These are phyloP conservation scores for Rhabdomys pumilio DNA, from an alignment of 2,797 vertebrate species.

Conservation along the genomic window DNA sequence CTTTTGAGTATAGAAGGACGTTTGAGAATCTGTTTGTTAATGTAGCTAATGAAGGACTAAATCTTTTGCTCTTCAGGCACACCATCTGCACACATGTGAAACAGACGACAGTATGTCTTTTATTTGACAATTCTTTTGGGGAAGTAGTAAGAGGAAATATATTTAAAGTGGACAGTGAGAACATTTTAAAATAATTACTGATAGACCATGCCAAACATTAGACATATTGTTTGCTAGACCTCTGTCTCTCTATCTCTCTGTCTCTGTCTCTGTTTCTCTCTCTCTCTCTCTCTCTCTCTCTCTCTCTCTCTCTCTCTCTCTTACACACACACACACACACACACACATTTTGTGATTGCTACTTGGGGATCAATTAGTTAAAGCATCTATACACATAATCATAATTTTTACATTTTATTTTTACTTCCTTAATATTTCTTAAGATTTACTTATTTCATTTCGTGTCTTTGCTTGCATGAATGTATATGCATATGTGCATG, in stretches of 20 bases:
- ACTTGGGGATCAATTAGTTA: background rate
- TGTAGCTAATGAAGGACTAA: conserved; percentile 16
- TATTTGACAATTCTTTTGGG: conserved; percentile 50
- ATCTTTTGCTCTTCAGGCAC: conserved; percentile 58
- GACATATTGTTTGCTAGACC: background rate
- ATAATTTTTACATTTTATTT: background rate
- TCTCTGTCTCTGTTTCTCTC: background rate
- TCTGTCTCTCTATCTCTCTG: background rate
- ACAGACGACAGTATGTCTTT: conserved; percentile 62
- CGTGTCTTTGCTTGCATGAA: background rate
- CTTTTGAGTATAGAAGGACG: conserved; percentile 42
- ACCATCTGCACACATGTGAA: conserved; percentile 28
- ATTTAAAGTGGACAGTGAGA: conserved; percentile 35
- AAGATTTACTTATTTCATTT: background rate
- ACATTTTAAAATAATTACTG: conserved; percentile 42
- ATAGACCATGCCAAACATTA: conserved; percentile 39
- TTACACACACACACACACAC: background rate
- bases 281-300: too few species aligned
- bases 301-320: background rate
- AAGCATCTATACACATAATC: background rate
- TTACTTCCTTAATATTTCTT: background rate
- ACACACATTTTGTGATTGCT: background rate
- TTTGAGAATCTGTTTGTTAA: conserved; percentile 66
- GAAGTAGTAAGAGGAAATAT: conserved; percentile 45
- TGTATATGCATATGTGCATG: background rate